Base-by-base conservation (phyloP, 2,113 vertebrate genomes). In the Thinocorus orbignyianus region DNA sequence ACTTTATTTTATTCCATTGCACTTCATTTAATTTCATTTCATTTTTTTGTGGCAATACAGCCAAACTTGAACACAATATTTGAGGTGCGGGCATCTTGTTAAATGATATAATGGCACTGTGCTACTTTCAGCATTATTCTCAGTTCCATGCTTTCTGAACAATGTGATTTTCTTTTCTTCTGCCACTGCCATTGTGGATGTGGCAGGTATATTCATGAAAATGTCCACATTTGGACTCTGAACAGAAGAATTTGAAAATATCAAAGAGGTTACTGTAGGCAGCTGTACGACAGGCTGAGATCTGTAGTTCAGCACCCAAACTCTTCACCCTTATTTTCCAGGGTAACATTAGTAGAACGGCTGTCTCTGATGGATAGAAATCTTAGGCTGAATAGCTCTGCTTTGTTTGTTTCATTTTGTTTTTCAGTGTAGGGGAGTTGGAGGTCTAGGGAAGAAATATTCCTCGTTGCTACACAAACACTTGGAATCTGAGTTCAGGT, bases 121-220 rank as follows among this genome's bases (percentile, higher is more conserved):
- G 71, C 82, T 88, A 41, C 76, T 93, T 90, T 28, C 71, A 46
- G 54, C 72, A 30, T 86, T 93, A 65, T 69, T 86, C 82, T 80
- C 41, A 81, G 26, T 68, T 51, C 35, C 39, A 9, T 54, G 25
- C 16, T 73, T 93, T 62, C 76, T 83, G 68, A 39, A 82, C 58
- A 92, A 73, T 54, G 23, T 7, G 48, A 42, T 86, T 90, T 95
- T 65, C 52, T 82, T 92, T 92, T 64, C 71, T 90, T 94, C 79
- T 76, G 8, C 51, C 33, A 26, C 35, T 73, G 35, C 35, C 46
- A 6, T 80, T 86, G 54, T 85, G 49, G 26, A 88, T 86, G 22
- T 82, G 79, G 60, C 54, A 83, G 41, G 72, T 73, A 65, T 23
- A 82, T 92, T 86, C 39, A 61, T 77, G 79, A 66, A 90, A 73